These are phyloP conservation scores for Yponomeuta malinellus DNA, from an alignment of 2,888 invertebrate genomes.

Conservation along the genomic window DNA sequence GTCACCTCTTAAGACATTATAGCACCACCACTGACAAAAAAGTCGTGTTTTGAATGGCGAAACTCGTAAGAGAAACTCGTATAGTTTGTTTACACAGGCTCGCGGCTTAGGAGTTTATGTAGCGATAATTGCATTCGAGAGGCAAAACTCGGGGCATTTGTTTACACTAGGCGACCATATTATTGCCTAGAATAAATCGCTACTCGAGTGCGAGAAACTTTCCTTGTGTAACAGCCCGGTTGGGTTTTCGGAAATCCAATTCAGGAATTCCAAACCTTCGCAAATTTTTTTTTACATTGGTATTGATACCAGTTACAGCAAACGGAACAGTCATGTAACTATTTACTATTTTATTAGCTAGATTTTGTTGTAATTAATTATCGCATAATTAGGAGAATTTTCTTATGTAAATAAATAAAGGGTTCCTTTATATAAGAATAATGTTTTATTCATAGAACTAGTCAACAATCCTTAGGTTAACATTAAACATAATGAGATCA, in stretches of 20 bases:
- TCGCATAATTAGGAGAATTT: conserved; percentile 68
- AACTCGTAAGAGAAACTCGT: too few relatives aligned
- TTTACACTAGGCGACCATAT: too few relatives aligned
- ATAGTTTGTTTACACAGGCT: too few relatives aligned
- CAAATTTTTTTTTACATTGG: background rate
- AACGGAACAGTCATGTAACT: conserved; percentile 5
- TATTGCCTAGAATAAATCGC: too few relatives aligned
- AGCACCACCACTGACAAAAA: too few relatives aligned
- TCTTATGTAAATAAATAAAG: conserved; percentile 74
- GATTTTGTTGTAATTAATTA: conserved; percentile 70
- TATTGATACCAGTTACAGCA: background rate
- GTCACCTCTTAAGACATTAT: too few relatives aligned
- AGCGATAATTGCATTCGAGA: too few relatives aligned
- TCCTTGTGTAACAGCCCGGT: too few relatives aligned
- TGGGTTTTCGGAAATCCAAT: background rate
- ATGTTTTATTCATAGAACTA: conserved; percentile 33
- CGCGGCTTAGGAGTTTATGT: too few relatives aligned
- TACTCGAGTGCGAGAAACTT: too few relatives aligned
- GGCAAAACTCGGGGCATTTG: background rate
- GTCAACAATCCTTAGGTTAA: background rate
- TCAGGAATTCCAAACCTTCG: background rate
- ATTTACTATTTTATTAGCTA: conserved; percentile 41
- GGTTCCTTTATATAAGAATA: conserved; percentile 53
- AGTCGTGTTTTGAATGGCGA: too few relatives aligned
- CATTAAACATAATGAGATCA: conserved; percentile 1